A percentile compares a stretch with the other conserved stretches of the same genome.
phyloP scores from a whole-genome alignment of 2,797 vertebrate genomes.

The Taeniopygia guttata region DNA sequence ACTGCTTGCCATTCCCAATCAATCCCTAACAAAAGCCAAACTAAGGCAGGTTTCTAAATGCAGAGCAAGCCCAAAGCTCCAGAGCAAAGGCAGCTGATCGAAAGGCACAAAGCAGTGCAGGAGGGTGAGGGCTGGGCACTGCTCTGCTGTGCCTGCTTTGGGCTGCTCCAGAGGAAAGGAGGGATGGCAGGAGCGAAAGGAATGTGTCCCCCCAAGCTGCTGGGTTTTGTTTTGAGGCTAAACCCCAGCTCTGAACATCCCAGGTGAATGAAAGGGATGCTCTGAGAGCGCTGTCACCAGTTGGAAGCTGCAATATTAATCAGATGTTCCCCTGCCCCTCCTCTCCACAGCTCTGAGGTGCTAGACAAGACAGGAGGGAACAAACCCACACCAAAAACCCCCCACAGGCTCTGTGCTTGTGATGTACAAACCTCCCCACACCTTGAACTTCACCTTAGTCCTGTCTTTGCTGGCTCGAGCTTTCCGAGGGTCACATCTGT shows the following conservation, averaged over 20 bases:
- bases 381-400: neutral
- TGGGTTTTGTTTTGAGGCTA: constrained; percentile 21
- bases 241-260: neutral
- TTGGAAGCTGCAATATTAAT: neutral
- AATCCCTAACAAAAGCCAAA: neutral
- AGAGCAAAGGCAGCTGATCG: neutral
- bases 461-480: neutral
- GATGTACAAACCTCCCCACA: neutral
- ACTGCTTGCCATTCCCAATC: neutral
- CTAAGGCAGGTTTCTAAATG: neutral
- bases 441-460: neutral
- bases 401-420: neutral
- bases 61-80: neutral
- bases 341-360: neutral
- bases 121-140: neutral
- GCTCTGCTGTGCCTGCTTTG: neutral
- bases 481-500: accelerated
- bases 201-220: accelerated
- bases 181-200: neutral
- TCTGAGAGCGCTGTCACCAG: neutral
- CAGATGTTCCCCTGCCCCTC: neutral
- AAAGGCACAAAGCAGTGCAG: neutral
- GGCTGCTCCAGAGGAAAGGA: neutral
- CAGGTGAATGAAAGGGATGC: neutral
- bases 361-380: neutral